Percentiles rank a stretch among this genome's conserved stretches.
Evolutionary conservation across 1,140 invertebrate species (phyloP).

Genomic region (Apis laboriosa): DNA sequence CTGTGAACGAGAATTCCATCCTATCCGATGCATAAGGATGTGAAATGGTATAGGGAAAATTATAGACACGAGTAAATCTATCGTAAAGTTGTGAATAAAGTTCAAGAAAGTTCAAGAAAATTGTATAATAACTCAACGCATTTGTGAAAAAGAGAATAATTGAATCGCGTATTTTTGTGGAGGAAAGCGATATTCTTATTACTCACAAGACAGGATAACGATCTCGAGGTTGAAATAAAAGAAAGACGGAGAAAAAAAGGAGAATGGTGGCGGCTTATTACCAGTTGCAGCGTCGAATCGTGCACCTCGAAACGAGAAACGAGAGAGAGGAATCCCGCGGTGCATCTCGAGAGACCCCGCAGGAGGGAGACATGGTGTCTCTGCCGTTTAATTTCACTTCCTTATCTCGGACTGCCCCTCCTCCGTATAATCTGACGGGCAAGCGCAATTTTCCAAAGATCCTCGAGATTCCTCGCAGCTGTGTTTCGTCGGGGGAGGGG

Average conservation of each 20-base stretch:
- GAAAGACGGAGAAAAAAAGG: not conserved
- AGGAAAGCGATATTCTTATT: not conserved
- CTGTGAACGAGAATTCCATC: too few relatives aligned
- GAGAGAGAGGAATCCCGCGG: constrained; percentile 21
- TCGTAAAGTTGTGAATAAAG: too few relatives aligned
- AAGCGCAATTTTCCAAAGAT: constrained; percentile 50
- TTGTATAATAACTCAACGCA: too few relatives aligned
- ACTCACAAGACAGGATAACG: not conserved
- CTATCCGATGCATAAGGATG: fast-evolving
- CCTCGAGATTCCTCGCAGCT: constrained; percentile 36
- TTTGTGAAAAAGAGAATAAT: too few relatives aligned
- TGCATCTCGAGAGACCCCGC: constrained; percentile 53
- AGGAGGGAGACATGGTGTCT: constrained; percentile 44
- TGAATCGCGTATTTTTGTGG: too few relatives aligned
- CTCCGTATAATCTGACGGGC: constrained; percentile 42
- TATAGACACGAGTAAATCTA: too few relatives aligned
- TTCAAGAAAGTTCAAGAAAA: too few relatives aligned
- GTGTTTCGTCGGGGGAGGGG: not conserved
- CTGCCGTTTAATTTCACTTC: constrained; percentile 60
- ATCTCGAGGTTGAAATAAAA: constrained; percentile 29
- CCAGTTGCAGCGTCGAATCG: not conserved
- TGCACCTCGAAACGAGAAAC: not conserved
- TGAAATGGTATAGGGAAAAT: too few relatives aligned
- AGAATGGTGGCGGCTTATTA: constrained; percentile 37
- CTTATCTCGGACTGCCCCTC: constrained; percentile 36